Evolutionary conservation across 2,113 vertebrate species (phyloP).

Genomic region (Mustelus asterias): DNA sequence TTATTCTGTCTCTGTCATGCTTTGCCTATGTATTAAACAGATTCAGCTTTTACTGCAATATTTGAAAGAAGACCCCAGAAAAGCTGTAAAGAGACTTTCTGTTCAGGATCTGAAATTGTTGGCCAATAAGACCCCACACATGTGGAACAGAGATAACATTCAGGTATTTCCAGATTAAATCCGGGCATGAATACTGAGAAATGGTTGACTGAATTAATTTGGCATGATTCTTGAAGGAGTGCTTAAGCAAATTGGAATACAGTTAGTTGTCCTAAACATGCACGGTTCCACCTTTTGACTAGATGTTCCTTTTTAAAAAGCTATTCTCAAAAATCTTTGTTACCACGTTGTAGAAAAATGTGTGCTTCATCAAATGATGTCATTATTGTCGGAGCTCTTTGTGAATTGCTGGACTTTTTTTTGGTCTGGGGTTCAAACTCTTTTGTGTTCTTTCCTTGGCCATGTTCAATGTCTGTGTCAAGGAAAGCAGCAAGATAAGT

Average conservation of each 20-base stretch:
- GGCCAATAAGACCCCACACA: conserved; percentile 89
- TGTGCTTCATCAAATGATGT: not conserved
- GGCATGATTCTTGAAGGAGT: not conserved
- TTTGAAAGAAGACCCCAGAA: conserved; percentile 84
- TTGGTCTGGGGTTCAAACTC: not conserved
- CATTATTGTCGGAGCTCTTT: not conserved
- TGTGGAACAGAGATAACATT: conserved; percentile 88
- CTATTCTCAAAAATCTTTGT: not conserved
- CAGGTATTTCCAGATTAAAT: conserved; percentile 62
- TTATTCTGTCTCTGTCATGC: not conserved
- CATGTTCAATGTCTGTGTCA: not conserved
- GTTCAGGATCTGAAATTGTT: conserved; percentile 86
- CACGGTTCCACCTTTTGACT: not conserved
- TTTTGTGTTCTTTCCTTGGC: not conserved
- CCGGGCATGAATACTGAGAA: not conserved
- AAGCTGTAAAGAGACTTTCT: conserved; percentile 86
- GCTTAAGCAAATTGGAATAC: not conserved
- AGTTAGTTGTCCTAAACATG: not conserved
- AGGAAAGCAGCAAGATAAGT: not conserved
- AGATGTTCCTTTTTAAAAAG: not conserved
- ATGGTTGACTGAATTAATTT: not conserved
- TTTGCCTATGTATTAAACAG: conserved; percentile 49
- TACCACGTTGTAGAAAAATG: not conserved
- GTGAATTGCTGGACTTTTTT: not conserved
- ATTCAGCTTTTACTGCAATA: conserved; percentile 88